Evolutionary conservation across 1,140 invertebrate species (phyloP).

Genomic region (Zophobas morio): DNA sequence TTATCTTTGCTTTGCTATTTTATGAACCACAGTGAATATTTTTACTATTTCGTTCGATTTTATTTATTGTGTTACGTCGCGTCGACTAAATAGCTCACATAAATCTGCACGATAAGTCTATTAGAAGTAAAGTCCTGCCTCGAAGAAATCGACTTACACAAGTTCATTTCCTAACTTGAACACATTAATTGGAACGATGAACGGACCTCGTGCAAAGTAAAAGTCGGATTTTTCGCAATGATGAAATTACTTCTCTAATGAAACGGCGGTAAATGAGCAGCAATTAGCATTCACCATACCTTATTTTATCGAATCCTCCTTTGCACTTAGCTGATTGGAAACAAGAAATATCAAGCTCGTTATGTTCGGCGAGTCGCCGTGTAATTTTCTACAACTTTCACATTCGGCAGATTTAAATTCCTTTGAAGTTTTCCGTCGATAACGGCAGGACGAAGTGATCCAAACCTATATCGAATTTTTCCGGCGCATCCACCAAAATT

Average conservation of each 20-base stretch:
- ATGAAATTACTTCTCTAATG: conserved; percentile 31
- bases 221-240: conserved; percentile 20
- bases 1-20: too few relatives aligned
- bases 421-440: conserved; percentile 23
- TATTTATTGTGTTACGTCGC: too few relatives aligned
- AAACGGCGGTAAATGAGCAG: conserved; percentile 49
- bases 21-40: too few relatives aligned
- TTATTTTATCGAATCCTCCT: conserved; percentile 44
- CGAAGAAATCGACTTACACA: too few relatives aligned
- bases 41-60: too few relatives aligned
- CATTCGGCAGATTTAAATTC: conserved; percentile 38
- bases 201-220: neutral
- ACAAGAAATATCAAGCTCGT: conserved; percentile 60
- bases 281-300: conserved; percentile 55
- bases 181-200: neutral
- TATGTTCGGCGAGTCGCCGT: conserved; percentile 30
- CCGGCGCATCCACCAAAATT: conserved; percentile 28
- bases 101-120: too few relatives aligned
- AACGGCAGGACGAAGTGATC: neutral
- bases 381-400: conserved; percentile 4
- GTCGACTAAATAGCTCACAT: too few relatives aligned
- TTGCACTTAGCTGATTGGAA: conserved; percentile 56
- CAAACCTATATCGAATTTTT: conserved; percentile 12
- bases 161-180: too few relatives aligned
- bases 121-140: too few relatives aligned